phyloP scores from a whole-genome alignment of 2,888 invertebrate species.

The Hypomecis punctinalis region DNA sequence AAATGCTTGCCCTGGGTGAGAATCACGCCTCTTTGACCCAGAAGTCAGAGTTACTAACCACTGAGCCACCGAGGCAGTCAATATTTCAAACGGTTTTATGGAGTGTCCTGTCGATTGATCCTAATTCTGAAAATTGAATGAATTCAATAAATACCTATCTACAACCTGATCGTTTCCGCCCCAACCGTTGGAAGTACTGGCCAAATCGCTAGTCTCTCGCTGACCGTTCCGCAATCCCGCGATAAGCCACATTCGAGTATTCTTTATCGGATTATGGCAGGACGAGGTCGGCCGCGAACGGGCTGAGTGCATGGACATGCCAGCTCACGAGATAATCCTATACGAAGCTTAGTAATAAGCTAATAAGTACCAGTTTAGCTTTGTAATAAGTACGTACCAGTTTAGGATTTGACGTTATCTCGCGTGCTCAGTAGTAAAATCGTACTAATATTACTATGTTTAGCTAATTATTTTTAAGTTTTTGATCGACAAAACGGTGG shows the following conservation, averaged over 20 bases:
- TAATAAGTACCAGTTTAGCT: neutral
- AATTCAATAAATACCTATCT: neutral
- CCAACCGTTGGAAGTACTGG: neutral
- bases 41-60: no score
- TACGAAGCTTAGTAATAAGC: constrained; percentile 1
- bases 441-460: no score
- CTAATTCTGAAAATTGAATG: neutral
- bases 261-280: constrained; percentile 9
- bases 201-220: constrained; percentile 12
- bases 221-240: constrained; percentile 6
- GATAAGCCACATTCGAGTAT: constrained; percentile 3
- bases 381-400: neutral
- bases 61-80: no score
- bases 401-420: constrained; percentile 1
- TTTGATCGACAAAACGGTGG: no score
- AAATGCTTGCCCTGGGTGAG: no score
- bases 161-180: neutral
- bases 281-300: constrained; percentile 3
- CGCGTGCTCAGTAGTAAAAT: no score
- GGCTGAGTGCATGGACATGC: neutral
- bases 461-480: no score
- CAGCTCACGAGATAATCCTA: constrained; percentile 7
- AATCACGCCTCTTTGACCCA: no score
- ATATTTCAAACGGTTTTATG: no score
- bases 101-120: no score